These are phyloP conservation scores for Tinamus major DNA, from an alignment of 2,797 vertebrate genomes.

Conservation along the genomic window DNA sequence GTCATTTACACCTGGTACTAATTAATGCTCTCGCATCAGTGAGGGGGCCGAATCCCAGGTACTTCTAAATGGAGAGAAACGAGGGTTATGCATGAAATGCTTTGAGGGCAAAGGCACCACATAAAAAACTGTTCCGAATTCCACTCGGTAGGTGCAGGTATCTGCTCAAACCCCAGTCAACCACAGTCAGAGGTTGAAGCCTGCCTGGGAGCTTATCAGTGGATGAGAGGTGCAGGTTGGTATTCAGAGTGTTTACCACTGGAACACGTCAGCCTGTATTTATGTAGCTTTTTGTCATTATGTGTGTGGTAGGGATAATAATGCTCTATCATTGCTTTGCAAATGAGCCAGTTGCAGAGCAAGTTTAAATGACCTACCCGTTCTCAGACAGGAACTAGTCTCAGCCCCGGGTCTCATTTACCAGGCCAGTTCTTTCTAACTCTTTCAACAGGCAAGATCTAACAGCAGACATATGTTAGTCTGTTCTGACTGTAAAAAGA, in stretches of 20 bases:
- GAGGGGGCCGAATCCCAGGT: background rate
- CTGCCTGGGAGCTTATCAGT: background rate
- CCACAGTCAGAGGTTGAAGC: background rate
- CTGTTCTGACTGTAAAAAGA: background rate
- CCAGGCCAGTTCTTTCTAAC: background rate
- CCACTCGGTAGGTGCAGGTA: background rate
- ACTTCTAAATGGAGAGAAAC: background rate
- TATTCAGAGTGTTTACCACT: background rate
- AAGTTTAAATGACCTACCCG: background rate
- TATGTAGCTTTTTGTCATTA: background rate
- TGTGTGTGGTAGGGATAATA: background rate
- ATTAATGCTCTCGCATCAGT: background rate
- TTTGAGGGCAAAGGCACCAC: background rate
- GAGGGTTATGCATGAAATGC: rapidly evolving
- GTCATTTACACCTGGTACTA: background rate
- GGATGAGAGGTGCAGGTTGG: background rate
- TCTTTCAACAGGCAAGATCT: background rate
- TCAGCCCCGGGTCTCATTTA: background rate
- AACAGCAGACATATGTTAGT: background rate
- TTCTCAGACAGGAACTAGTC: background rate
- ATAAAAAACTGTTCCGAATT: background rate
- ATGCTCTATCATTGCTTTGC: background rate
- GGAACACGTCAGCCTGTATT: background rate
- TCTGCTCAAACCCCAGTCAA: background rate
- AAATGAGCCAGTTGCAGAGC: background rate